phyloP scores from a whole-genome alignment of 2,888 invertebrate genomes.

The Amphimallon solstitiale region DNA sequence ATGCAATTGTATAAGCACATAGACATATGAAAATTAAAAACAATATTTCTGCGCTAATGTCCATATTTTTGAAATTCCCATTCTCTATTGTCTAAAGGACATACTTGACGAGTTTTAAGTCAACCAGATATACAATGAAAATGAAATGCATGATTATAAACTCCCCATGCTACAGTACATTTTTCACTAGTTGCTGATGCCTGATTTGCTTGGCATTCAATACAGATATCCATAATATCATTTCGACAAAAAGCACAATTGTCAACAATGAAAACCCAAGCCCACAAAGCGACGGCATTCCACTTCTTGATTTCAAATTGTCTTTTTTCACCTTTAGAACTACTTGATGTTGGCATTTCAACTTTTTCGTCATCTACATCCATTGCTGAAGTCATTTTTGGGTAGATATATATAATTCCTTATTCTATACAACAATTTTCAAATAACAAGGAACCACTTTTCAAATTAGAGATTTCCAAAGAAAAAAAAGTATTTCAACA shows the following conservation, averaged over 20 bases:
- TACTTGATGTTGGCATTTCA: constrained; percentile 88
- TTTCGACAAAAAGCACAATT: constrained; percentile 99
- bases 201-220: constrained; percentile 98
- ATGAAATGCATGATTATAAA: constrained; percentile 99
- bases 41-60: constrained; percentile 59
- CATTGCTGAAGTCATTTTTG: constrained; percentile 74
- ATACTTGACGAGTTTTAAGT: constrained; percentile 99
- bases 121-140: constrained; percentile 99
- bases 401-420: not conserved
- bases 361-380: constrained; percentile 94
- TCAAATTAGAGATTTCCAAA: not conserved
- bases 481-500: too few relatives aligned
- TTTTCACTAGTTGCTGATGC: constrained; percentile 98
- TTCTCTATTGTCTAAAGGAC: constrained; percentile 98
- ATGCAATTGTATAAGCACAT: not conserved
- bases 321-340: constrained; percentile 91
- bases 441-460: not conserved
- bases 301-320: constrained; percentile 99
- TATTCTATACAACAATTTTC: not conserved
- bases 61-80: constrained; percentile 98
- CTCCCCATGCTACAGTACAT: constrained; percentile 99
- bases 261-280: constrained; percentile 99
- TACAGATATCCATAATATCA: constrained; percentile 99
- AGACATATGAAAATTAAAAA: constrained; percentile 25
- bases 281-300: constrained; percentile 99